Percentiles rank a stretch among this genome's conserved stretches.
Evolutionary conservation across 2,888 invertebrate genomes (phyloP).

Genomic region (Marasmarcha lunaedactyla): DNA sequence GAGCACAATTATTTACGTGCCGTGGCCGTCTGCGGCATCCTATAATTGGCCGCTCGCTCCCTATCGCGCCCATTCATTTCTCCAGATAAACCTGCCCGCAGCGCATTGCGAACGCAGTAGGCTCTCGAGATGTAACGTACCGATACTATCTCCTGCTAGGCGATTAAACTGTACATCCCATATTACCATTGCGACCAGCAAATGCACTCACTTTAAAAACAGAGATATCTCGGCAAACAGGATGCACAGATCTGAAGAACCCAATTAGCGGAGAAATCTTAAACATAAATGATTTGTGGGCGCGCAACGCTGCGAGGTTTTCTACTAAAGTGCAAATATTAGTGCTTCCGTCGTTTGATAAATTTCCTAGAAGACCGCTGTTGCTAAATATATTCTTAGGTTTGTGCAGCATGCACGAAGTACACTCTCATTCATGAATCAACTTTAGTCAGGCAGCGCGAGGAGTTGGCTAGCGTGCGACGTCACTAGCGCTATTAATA

Average conservation of each 20-base stretch:
- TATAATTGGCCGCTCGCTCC: constrained; percentile 59
- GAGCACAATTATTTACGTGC: constrained; percentile 57
- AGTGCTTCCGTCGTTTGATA: constrained; percentile 54
- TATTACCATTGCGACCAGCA: background rate
- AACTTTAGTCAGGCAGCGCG: constrained; percentile 60
- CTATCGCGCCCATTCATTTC: constrained; percentile 63
- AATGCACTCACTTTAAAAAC: background rate
- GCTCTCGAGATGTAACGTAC: constrained; percentile 31
- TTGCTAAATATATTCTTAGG: constrained; percentile 56
- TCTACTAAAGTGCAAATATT: constrained; percentile 36
- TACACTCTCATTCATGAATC: constrained; percentile 66
- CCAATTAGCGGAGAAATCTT: constrained; percentile 4
- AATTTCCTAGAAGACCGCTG: constrained; percentile 53
- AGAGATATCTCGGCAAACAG: background rate
- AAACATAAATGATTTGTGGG: constrained; percentile 15
- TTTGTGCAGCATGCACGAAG: constrained; percentile 27
- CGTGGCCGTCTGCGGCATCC: constrained; percentile 39
- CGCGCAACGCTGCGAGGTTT: constrained; percentile 16
- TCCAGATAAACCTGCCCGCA: constrained; percentile 47
- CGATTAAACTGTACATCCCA: constrained; percentile 10
- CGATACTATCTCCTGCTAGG: constrained; percentile 28
- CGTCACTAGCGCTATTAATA: constrained; percentile 54
- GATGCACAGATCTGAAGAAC: background rate
- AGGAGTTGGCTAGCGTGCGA: constrained; percentile 13
- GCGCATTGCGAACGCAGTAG: constrained; percentile 29